Percentiles rank a stretch among this genome's conserved stretches.
Conservation (phyloP, 2,888 invertebrate species). For the Spodoptera exigua region DNA sequence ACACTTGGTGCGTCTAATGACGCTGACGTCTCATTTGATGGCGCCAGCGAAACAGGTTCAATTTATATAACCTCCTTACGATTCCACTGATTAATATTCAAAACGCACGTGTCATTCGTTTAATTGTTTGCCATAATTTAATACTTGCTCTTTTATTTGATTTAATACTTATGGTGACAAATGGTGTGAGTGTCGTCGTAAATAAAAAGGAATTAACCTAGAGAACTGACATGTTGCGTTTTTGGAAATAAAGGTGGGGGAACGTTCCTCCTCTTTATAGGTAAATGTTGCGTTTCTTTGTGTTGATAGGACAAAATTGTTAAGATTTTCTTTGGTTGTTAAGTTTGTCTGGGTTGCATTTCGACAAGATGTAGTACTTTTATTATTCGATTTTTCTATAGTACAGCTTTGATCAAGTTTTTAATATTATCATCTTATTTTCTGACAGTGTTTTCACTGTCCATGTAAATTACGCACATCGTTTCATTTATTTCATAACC, state of each 20-base stretch:
- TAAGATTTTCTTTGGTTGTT: no score
- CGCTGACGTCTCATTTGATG: conserved; percentile 24
- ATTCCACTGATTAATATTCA: conserved; percentile 46
- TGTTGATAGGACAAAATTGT: no score
- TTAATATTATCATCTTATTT: no score
- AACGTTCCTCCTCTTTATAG: no score
- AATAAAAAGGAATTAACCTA: conserved; percentile 32
- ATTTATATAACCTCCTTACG: conserved; percentile 42
- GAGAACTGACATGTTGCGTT: conserved; percentile 1
- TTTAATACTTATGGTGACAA: conserved; percentile 16
- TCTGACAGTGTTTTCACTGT: no score
- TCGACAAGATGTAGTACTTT: no score
- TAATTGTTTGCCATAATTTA: conserved; percentile 31
- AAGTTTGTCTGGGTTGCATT: no score
- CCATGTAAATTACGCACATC: not conserved
- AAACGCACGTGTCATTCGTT: conserved; percentile 25
- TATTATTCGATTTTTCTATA: no score
- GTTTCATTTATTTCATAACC: not conserved
- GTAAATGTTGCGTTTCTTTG: no score
- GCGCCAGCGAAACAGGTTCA: conserved; percentile 51
- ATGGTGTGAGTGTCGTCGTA: conserved; percentile 19
- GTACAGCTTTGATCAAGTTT: no score
- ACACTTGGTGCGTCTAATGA: conserved; percentile 32
- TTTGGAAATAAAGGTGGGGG: not conserved
- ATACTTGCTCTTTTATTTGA: conserved; percentile 30